These are phyloP conservation scores for Acanthurus lineatus DNA, from an alignment of 2,797 vertebrate genomes.

Conservation along the genomic window DNA sequence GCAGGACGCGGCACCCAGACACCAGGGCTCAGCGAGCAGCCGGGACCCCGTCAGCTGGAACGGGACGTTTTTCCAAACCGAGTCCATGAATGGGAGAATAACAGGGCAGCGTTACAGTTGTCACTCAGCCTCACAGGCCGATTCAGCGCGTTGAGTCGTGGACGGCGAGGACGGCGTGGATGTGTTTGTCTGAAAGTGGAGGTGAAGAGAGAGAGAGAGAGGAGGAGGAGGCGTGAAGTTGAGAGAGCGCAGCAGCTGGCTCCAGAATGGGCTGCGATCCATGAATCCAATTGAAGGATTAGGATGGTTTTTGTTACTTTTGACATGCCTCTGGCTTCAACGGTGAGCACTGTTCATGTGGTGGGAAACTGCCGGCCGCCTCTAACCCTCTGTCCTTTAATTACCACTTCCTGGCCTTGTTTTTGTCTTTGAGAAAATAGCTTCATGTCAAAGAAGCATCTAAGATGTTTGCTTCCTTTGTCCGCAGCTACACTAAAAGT, in stretches of 20 bases:
- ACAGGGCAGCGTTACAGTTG: background rate
- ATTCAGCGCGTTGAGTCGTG: background rate
- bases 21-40: background rate
- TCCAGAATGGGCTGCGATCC: slow-evolving; percentile 73
- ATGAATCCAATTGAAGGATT: slow-evolving; percentile 76
- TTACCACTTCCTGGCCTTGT: slow-evolving; percentile 16
- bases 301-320: slow-evolving; percentile 87
- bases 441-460: background rate
- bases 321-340: slow-evolving; percentile 85
- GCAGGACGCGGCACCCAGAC: slow-evolving; percentile 43
- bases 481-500: too few species aligned
- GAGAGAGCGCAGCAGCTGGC: slow-evolving; percentile 72
- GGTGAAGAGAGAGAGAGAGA: slow-evolving; percentile 9
- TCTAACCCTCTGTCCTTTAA: slow-evolving; percentile 25
- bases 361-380: slow-evolving; percentile 45
- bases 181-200: slow-evolving; percentile 28
- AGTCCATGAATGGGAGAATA: slow-evolving; percentile 6
- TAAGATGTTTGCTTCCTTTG: slow-evolving; percentile 1
- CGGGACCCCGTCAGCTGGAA: slow-evolving; percentile 48
- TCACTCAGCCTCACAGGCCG: background rate
- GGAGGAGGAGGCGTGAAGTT: slow-evolving; percentile 45
- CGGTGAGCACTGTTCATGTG: slow-evolving; percentile 80
- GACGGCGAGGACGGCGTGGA: slow-evolving; percentile 18
- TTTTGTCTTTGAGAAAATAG: slow-evolving; percentile 5
- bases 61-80: background rate